Percentiles rank a stretch among this genome's conserved stretches.
phyloP scores from a whole-genome alignment of 2,113 vertebrate species.

The Pandion haliaetus region DNA sequence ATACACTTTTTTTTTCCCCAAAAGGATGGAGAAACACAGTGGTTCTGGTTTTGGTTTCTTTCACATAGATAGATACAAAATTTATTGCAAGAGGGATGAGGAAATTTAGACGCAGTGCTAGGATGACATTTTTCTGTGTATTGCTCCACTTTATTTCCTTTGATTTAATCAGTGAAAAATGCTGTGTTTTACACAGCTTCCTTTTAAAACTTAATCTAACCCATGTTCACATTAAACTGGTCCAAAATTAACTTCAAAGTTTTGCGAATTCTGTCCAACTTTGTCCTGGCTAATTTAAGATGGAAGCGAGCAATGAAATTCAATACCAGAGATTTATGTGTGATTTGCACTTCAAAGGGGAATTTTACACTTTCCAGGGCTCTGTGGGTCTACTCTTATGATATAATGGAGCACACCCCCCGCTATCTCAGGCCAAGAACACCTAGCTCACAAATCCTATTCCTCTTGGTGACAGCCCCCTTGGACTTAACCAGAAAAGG shows the following conservation, averaged over 20 bases:
- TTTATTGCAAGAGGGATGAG: not conserved
- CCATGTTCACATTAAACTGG: not conserved
- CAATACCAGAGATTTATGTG: not conserved
- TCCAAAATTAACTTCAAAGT: not conserved
- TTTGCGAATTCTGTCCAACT: not conserved
- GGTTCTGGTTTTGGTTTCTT: not conserved
- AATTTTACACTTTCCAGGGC: not conserved
- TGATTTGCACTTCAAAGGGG: not conserved
- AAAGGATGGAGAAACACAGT: not conserved
- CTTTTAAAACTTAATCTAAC: not conserved
- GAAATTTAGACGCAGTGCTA: not conserved
- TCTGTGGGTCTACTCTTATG: not conserved
- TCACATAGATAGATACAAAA: not conserved
- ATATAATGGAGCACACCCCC: not conserved
- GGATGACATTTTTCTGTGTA: not conserved
- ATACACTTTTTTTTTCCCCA: accelerated
- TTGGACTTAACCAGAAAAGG: not conserved
- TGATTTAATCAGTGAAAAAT: conserved; percentile 10
- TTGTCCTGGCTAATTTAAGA: not conserved
- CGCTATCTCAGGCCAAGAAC: accelerated
- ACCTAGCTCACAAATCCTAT: not conserved
- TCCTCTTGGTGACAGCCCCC: not conserved
- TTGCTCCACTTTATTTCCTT: not conserved
- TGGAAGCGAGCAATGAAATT: not conserved
- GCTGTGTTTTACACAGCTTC: not conserved